These are phyloP conservation scores for Euphydryas editha DNA, from an alignment of 2,888 invertebrate genomes.

Conservation along the genomic window DNA sequence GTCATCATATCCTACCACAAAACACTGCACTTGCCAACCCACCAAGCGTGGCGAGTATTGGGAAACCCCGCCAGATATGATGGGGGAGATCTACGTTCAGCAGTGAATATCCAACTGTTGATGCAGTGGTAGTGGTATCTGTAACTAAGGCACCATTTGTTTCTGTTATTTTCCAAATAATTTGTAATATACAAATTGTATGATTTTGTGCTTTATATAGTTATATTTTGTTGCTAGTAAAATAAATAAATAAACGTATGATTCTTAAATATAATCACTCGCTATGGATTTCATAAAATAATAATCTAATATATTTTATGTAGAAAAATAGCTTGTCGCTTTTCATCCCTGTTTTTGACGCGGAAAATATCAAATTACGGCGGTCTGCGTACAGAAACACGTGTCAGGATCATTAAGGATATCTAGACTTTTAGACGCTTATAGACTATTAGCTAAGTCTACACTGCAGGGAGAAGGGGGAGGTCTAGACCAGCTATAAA, in stretches of 20 bases:
- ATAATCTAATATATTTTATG: not conserved
- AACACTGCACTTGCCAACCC: too few relatives aligned
- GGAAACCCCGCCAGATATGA: too few relatives aligned
- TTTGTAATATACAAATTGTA: too few relatives aligned
- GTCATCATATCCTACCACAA: too few relatives aligned
- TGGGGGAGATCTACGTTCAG: too few relatives aligned
- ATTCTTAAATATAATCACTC: not conserved
- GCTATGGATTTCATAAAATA: not conserved
- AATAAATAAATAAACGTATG: not conserved
- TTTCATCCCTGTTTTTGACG: not conserved
- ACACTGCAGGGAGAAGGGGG: not conserved
- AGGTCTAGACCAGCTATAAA: not conserved
- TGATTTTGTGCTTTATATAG: too few relatives aligned
- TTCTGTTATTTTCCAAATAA: too few relatives aligned
- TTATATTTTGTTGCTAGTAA: too few relatives aligned
- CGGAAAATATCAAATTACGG: conserved; percentile 9
- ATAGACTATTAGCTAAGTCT: not conserved
- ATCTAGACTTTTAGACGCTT: not conserved
- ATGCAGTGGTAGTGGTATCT: too few relatives aligned
- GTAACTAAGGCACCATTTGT: too few relatives aligned
- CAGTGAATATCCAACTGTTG: too few relatives aligned
- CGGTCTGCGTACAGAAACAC: not conserved
- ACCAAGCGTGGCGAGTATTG: too few relatives aligned
- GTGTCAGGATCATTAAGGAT: not conserved
- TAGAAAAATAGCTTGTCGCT: not conserved